Percentiles rank a stretch among this genome's conserved stretches.
Conservation (phyloP, 2,797 vertebrate genomes). For the Muraenolepis orangiensis region DNA sequence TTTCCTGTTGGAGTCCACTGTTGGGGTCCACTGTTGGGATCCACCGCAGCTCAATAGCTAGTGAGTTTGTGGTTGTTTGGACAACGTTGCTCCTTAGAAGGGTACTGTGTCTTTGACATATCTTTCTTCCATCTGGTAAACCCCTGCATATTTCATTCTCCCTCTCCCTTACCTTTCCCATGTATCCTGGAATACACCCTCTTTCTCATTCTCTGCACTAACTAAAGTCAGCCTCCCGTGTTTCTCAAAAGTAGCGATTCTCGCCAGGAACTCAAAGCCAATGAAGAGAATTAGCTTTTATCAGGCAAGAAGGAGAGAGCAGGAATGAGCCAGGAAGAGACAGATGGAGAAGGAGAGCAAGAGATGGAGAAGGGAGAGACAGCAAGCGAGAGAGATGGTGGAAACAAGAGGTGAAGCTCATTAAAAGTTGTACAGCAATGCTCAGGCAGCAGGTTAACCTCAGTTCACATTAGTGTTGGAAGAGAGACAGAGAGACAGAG, state of each 20-base stretch:
- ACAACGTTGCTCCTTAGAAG: not conserved
- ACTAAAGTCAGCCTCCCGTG: conserved; percentile 27
- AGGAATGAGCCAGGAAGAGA: not conserved
- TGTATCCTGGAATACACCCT: not conserved
- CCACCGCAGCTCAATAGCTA: not conserved
- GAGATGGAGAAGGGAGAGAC: not conserved
- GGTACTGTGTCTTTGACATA: not conserved
- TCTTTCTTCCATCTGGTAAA: not conserved
- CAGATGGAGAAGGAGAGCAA: not conserved
- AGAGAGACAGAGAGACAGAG: conserved; percentile 3
- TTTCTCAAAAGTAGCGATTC: not conserved
- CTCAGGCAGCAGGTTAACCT: conserved; percentile 19
- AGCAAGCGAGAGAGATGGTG: not conserved
- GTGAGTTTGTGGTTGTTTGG: not conserved
- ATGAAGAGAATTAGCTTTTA: not conserved
- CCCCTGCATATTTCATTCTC: not conserved
- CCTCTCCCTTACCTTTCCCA: not conserved
- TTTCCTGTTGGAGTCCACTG: not conserved
- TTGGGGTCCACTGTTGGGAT: not conserved
- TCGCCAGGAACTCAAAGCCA: not conserved
- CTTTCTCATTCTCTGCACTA: conserved; percentile 35
- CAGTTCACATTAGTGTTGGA: conserved; percentile 16
- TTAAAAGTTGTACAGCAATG: conserved; percentile 29
- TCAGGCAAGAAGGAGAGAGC: not conserved
- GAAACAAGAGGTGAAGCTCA: conserved; percentile 2